Evolutionary conservation across 2,797 vertebrate genomes (phyloP).

Genomic region (Sebastiscus albofasciatus): DNA sequence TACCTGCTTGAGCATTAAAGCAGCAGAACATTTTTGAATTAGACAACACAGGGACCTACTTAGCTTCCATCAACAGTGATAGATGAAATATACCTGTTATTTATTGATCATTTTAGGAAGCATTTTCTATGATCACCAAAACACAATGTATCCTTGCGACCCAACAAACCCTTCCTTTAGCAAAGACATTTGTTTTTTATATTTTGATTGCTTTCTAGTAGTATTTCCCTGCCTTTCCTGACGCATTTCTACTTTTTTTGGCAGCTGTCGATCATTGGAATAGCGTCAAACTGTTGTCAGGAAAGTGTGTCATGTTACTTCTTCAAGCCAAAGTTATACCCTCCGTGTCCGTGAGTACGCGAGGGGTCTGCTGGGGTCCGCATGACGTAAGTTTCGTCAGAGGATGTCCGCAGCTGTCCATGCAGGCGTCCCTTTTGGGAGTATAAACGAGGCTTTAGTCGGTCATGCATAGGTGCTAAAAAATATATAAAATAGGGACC

Average conservation of each 20-base stretch:
- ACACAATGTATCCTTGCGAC: neutral
- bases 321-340: no score
- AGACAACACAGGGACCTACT: constrained; percentile 34
- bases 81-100: neutral
- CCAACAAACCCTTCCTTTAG: neutral
- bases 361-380: no score
- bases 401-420: no score
- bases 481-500: neutral
- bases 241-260: neutral
- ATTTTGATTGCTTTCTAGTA: neutral
- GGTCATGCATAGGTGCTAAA: neutral
- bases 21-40: constrained; percentile 41
- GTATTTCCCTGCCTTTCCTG: neutral
- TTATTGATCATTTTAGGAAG: neutral
- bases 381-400: no score
- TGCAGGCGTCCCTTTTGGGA: no score
- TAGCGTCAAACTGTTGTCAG: neutral
- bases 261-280: neutral
- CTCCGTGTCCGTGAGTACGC: neutral
- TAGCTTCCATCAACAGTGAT: constrained; percentile 13
- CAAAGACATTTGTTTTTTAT: neutral
- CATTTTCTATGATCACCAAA: neutral
- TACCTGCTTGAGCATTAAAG: constrained; percentile 69
- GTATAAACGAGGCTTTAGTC: neutral
- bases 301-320: neutral